Percentiles rank a stretch among this genome's conserved stretches.
Conservation (phyloP, 2,797 vertebrate genomes). For the Percopsis omiscomaycus region DNA sequence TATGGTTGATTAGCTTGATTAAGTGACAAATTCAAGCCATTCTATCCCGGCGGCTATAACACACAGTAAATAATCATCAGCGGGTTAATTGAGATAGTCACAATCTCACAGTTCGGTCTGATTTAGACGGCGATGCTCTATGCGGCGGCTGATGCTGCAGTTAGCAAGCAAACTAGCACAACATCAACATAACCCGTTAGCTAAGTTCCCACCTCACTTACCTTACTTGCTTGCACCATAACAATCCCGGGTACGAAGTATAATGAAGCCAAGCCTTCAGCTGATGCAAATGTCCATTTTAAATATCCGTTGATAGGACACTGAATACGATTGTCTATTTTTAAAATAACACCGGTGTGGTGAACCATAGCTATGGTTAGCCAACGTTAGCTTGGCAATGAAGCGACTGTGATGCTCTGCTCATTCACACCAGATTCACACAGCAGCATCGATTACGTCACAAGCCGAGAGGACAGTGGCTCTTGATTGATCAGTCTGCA, state of each 20-base stretch:
- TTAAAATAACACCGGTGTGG: neutral
- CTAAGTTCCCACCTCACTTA: conserved; percentile 36
- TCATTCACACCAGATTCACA: conserved; percentile 13
- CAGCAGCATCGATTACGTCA: conserved; percentile 56
- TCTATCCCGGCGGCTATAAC: neutral
- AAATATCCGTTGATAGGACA: conserved; percentile 14
- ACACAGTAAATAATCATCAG: neutral
- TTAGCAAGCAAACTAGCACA: conserved; percentile 63
- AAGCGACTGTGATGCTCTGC: conserved; percentile 32
- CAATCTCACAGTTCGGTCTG: conserved; percentile 23
- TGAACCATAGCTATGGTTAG: conserved; percentile 51
- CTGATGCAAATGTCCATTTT: conserved; percentile 32
- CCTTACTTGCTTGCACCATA: conserved; percentile 48
- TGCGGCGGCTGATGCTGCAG: conserved; percentile 40
- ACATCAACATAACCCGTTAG: conserved; percentile 18
- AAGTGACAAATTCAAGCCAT: conserved; percentile 3
- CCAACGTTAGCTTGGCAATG: conserved; percentile 52
- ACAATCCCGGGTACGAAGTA: neutral
- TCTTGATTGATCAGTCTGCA: conserved; percentile 44
- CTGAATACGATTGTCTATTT: conserved; percentile 14
- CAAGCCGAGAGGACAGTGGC: conserved; percentile 9
- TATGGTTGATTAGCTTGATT: conserved; percentile 10
- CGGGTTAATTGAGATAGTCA: neutral
- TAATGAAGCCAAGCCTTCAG: conserved; percentile 21
- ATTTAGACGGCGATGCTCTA: conserved; percentile 15